Conservation (phyloP, 2,113 vertebrate genomes). For the Garra rufa region DNA sequence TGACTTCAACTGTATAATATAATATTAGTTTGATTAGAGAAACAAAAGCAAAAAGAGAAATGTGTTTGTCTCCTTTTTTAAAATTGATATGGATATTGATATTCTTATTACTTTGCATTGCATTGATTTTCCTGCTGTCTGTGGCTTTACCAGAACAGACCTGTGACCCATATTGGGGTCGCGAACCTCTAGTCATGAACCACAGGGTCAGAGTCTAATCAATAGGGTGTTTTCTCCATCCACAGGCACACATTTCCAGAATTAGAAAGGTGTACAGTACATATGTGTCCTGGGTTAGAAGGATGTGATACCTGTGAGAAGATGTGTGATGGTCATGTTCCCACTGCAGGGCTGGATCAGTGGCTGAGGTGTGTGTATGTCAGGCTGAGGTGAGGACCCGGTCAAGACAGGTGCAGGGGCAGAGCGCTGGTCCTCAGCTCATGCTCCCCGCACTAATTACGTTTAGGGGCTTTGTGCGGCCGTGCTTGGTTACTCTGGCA, state of each 20-base stretch:
- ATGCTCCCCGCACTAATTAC: conserved; percentile 74
- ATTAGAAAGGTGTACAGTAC: conserved; percentile 58
- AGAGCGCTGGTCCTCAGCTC: conserved; percentile 65
- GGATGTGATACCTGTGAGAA: conserved; percentile 82
- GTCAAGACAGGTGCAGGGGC: conserved; percentile 75
- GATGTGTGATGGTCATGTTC: conserved; percentile 67
- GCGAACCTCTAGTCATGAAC: background rate
- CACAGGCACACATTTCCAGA: conserved; percentile 28
- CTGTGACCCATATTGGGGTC: background rate
- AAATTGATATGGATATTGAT: no score
- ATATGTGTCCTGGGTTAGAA: conserved; percentile 32
- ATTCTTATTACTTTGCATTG: no score
- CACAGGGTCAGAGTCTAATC: background rate
- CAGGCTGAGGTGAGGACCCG: conserved; percentile 35
- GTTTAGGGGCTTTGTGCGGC: conserved; percentile 67
- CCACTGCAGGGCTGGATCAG: conserved; percentile 66
- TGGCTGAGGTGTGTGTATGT: conserved; percentile 35
- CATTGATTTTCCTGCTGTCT: background rate
- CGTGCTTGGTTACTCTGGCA: conserved; percentile 59
- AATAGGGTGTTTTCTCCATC: background rate
- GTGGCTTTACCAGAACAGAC: background rate
- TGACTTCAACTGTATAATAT: no score
- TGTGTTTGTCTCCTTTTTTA: background rate
- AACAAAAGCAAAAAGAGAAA: no score
- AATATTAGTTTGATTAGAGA: no score